Base-by-base conservation (phyloP, 2,888 invertebrate species). In the Cynaeus angustus region DNA sequence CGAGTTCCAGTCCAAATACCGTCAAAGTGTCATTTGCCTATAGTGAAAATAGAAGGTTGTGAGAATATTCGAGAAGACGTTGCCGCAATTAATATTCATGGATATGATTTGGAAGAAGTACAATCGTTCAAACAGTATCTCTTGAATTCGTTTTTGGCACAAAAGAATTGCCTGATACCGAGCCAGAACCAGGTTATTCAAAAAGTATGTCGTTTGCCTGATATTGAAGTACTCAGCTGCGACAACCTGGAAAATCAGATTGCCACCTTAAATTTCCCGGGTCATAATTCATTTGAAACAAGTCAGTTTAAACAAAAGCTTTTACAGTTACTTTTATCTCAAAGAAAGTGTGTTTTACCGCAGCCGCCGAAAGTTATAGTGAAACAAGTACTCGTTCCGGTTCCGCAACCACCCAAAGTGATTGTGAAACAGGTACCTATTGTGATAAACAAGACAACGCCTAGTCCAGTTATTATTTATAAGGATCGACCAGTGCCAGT, bases 361-460 rank as follows among this genome's bases (percentile, higher is more conserved):
- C 1, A n/a, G 7, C 37, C 8, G 7, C 37, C 37, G 2, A 8
- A 37, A 37, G 37, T 37, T 8, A n/a, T 37, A n/a, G 13, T 41
- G 3, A 41, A 41, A 41, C 26, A 50, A n/a, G 50, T 50, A 7
- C 50, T 26, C 3, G 26, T 50, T 28, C 10, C 50, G n/a, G 50
- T 50, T 26, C 50, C 12, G 2, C 10, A n/a, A n/a, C 50, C 52
- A 1, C 64, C 64, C 0, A 52, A 41, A 64, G 28, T 64, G 10
- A 43, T 64, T 14, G 53, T 64, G 1, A 64, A 43, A 33, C 64
- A 64, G 53, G 33, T 64, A 1, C 64, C 64, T 12, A 16, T 64
- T 9, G 5, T 46, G 16, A 9, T 50, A 38, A 4, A 21, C 21
- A 21, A 21, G 21, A 21, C 1, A 21, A 4, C 1, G n/a, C 7